These are phyloP conservation scores for Drosophila erecta DNA, from an alignment of 1,140 invertebrate genomes.

Conservation along the genomic window DNA sequence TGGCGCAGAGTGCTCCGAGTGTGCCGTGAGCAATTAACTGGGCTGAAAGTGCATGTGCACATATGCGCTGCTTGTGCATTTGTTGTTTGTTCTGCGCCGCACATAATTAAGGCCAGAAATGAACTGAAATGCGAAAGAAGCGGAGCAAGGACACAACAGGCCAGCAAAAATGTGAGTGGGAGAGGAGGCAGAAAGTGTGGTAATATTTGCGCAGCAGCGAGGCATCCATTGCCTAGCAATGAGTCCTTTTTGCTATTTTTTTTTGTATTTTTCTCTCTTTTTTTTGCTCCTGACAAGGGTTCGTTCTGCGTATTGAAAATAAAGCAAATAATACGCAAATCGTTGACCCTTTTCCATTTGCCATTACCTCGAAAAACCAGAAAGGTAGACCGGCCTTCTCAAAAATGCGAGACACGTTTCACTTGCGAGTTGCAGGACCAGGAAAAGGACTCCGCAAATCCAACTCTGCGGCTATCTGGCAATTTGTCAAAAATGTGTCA, in stretches of 20 bases:
- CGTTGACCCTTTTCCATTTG: constrained; percentile 63
- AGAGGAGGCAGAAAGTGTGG: constrained; percentile 7
- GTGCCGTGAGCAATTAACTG: constrained; percentile 76
- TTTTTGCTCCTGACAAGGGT: constrained; percentile 67
- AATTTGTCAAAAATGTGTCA: constrained; percentile 83
- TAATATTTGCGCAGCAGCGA: constrained; percentile 42
- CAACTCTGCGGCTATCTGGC: constrained; percentile 51
- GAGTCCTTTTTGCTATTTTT: constrained; percentile 18
- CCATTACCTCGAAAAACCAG: constrained; percentile 27
- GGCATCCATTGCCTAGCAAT: constrained; percentile 60
- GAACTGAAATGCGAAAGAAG: constrained; percentile 68
- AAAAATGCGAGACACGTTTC: constrained; percentile 68
- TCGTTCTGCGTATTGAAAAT: constrained; percentile 61
- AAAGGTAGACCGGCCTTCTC: constrained; percentile 61
- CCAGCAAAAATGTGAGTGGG: constrained; percentile 12
- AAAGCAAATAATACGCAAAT: constrained; percentile 75
- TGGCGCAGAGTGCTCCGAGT: constrained; percentile 55
- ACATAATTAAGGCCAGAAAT: constrained; percentile 79
- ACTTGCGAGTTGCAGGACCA: constrained; percentile 41
- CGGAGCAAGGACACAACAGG: constrained; percentile 71
- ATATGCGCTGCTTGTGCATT: constrained; percentile 52
- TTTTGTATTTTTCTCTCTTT: too few relatives aligned
- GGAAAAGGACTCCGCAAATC: constrained; percentile 32
- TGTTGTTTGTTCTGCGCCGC: constrained; percentile 72
- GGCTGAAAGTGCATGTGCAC: constrained; percentile 35